Evolutionary conservation across 2,797 vertebrate species (phyloP).

Genomic region (Notamacropus eugenii): DNA sequence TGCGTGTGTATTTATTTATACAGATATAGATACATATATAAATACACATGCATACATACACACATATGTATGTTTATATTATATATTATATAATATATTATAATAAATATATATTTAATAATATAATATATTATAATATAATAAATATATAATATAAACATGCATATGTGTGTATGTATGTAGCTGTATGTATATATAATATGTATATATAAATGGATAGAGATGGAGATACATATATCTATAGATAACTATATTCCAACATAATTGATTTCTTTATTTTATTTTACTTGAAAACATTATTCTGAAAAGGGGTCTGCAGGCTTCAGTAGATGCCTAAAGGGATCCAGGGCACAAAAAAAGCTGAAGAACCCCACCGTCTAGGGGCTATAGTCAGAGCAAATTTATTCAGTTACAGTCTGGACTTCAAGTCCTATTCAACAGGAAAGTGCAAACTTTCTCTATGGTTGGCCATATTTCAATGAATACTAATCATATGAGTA

Average conservation of each 20-base stretch:
- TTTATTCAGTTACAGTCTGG: background rate
- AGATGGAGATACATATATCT: background rate
- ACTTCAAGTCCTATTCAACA: background rate
- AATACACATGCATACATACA: no score
- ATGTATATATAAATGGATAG: no score
- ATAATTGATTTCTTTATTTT: background rate
- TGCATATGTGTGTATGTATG: no score
- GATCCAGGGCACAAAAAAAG: background rate
- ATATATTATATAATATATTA: no score
- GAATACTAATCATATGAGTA: background rate
- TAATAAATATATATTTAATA: no score
- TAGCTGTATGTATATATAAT: no score
- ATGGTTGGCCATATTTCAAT: background rate
- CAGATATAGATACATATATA: no score
- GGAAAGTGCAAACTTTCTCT: background rate
- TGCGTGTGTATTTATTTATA: background rate
- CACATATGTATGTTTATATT: no score
- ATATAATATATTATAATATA: no score
- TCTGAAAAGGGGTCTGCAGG: background rate
- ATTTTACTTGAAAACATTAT: background rate
- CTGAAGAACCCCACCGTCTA: background rate
- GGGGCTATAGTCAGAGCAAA: background rate
- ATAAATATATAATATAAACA: no score
- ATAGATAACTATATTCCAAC: background rate
- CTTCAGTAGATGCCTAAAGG: background rate